These are phyloP conservation scores for Burhinus bistriatus DNA, from an alignment of 2,113 vertebrate genomes.

Conservation along the genomic window DNA sequence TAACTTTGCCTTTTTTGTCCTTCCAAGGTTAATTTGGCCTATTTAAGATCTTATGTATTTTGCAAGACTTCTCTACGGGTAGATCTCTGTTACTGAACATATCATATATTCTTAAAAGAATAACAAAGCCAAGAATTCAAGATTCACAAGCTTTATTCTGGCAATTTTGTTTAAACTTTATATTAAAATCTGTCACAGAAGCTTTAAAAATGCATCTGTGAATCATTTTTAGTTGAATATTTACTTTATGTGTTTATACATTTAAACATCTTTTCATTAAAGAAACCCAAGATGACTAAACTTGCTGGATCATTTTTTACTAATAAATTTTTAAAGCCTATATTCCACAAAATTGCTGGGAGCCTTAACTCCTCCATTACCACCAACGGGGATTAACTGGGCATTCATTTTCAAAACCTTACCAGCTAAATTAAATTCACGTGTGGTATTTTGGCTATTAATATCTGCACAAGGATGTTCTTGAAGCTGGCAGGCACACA, in stretches of 20 bases:
- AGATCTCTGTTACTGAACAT: not conserved
- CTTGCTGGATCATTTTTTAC: not conserved
- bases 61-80: not conserved
- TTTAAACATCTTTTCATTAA: constrained; percentile 37
- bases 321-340: not conserved
- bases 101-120: not conserved
- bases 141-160: not conserved
- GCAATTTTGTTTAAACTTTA: constrained; percentile 17
- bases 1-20: not conserved
- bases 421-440: not conserved
- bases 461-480: constrained; percentile 13
- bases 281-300: not conserved
- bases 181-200: not conserved
- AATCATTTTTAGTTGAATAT: constrained; percentile 3
- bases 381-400: not conserved
- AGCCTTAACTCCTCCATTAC: constrained; percentile 27
- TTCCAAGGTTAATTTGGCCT: not conserved
- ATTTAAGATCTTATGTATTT: not conserved
- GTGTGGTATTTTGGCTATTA: not conserved
- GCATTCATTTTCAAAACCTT: not conserved
- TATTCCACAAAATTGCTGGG: not conserved
- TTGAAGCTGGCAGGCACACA: not conserved
- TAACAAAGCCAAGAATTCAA: not conserved
- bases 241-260: constrained; percentile 9
- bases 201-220: constrained; percentile 35